These are phyloP conservation scores for Danio choprae DNA, from an alignment of 2,797 vertebrate genomes.

Conservation along the genomic window DNA sequence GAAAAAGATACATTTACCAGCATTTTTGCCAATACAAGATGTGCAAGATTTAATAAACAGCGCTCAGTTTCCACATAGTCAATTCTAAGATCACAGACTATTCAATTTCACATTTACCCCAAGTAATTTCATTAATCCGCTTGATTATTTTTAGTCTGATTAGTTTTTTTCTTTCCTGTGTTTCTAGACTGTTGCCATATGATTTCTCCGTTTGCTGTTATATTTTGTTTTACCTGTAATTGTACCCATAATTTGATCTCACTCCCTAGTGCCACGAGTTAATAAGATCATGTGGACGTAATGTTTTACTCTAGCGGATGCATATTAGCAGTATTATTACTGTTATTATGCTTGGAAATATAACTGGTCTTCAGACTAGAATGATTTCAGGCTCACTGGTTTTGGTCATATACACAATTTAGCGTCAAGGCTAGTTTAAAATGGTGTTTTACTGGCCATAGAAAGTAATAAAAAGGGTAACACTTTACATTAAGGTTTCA, in stretches of 20 bases:
- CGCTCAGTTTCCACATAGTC: too few relatives aligned
- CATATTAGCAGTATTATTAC: not conserved
- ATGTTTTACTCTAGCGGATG: not conserved
- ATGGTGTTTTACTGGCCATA: not conserved
- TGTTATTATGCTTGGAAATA: constrained; percentile 1
- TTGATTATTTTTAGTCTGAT: not conserved
- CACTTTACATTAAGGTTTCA: too few relatives aligned
- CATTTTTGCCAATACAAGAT: too few relatives aligned
- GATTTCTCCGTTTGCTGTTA: not conserved
- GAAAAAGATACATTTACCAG: too few relatives aligned
- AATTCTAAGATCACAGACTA: too few relatives aligned
- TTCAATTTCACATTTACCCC: not conserved
- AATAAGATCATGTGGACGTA: constrained; percentile 1
- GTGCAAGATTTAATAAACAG: too few relatives aligned
- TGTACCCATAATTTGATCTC: constrained; percentile 19
- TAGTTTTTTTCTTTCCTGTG: not conserved
- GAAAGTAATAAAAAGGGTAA: not conserved
- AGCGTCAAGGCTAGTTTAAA: not conserved
- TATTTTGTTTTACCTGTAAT: constrained; percentile 15
- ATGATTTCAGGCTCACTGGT: not conserved
- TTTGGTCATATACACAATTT: not conserved
- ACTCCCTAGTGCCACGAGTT: constrained; percentile 17
- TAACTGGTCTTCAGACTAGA: not conserved
- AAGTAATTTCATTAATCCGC: not conserved
- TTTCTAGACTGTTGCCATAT: not conserved